Base-by-base conservation (phyloP, 2,888 invertebrate species). In the Parapristionchus giblindavisi region DNA sequence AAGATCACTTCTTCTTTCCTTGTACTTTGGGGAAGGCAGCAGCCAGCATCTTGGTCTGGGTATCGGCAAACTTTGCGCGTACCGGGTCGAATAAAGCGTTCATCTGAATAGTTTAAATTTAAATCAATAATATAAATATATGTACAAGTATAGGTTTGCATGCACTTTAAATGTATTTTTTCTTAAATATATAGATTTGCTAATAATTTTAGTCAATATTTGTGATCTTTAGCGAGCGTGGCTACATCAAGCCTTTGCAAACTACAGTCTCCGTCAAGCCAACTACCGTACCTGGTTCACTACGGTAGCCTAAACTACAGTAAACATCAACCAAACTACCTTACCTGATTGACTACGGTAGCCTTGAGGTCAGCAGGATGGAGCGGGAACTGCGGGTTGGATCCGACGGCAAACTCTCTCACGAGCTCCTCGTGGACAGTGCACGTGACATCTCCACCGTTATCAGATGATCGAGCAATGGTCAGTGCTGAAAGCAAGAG, bases 321-420 rank as follows among this genome's bases (percentile, higher is more conserved):
- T 40, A 63, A 6, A 38, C 43, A 14, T 17, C 43, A n/a, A 92
- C 43, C 43, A 8, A 14, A 14, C 66, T 65, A 43, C 65, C 21
- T n/a, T 52, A 70, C 70, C 52, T 72, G 60, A 43, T 51, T 89
- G 89, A 94, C 94, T 8, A 94, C 94, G 27, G 94, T 92, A 48
- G 90, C 91, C 90, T 99, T 99, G 81, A 99, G 91, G 90, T 98
- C 97, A 24, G 93, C 96, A 32, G 98, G 97, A 90, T 97, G 96
- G 74, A 98, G 90, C 11, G 81, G 81, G 71, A 81, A 79, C 2
- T 68, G 73, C 0, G 81, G 75, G 48, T 82, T 80, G 14, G 76
- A 54, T 27, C 83, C 83, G 8, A 36, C 54, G 6, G 65, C 51
- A 17, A 74, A 74, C 54, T 65, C 65, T 84, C 90, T 89, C 90